Evolutionary conservation across 1,140 invertebrate species (phyloP), one percentile per base, ranked within the genome.

Genomic region (Bactericera cockerelli): DNA sequence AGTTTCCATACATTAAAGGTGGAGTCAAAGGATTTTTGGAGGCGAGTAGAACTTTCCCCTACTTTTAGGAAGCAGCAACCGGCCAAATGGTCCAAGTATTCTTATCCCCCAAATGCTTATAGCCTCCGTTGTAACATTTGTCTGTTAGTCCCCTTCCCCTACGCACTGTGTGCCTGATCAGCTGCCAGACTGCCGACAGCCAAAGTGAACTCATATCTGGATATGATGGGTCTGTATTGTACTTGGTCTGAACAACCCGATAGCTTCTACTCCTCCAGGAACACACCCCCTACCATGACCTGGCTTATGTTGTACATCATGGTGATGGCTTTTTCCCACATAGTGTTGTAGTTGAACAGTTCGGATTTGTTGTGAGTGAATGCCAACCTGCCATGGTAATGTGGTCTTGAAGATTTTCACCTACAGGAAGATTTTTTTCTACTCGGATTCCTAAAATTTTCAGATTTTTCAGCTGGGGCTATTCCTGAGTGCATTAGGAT

Each of bases 371-470:
- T 82, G 0, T 84, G 76, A 33, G 81, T 70, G 64, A 84, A 86
- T 0, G 78, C 79, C 57, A 86, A 1, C 79, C 80, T 21, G 78
- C 78, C 56, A 83, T 77, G 1, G 81, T 82, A 14, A 85, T 75
- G 63, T 88, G 86, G 70, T 87, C 85, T 66, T 86, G 83, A 0
- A 91, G 74, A 69, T 90, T 90, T 57, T 81, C 77, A 1, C 89
- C 89, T 0, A 90, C 86, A 0, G 81, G 82, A 0, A 88, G 71
- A 66, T 88, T 78, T 61, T 78, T 71, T 16, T 83, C 63, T 1
- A 79, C 72, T 0, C 69, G 58, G 25, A 84, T 81, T 24, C 69
- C 69, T 1, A 75, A 62, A 13, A 63, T 64, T 13, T 65, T 36
- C 0, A 84, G 67, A 63, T 83, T 75, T n/a, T 1, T 76, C 69